Evolutionary conservation across 2,113 vertebrate species (phyloP), one percentile per base, ranked within the genome.

Genomic region (Plotosus lineatus): DNA sequence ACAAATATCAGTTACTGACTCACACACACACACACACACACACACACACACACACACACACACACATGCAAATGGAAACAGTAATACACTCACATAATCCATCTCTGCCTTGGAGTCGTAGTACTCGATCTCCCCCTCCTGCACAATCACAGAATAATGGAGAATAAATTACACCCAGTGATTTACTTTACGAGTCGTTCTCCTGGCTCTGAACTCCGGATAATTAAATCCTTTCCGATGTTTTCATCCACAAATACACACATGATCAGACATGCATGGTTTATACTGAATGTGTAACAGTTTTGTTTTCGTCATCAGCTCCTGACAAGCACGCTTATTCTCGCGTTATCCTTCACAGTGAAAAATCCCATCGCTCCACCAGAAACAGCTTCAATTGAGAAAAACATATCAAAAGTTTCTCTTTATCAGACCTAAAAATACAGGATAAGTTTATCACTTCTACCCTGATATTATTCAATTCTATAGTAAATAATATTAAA

Each of bases 81-180:
- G 60, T 73, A 21, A 77, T 44, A 10, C 78, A 96, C 97, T 97
- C 84, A 98, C 96, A 31, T 98, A 96, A 90, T 98, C 97, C 14
- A 96, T 94, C 60, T 98, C 97, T 0, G 96, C 97, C 88, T 98
- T 99, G 83, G 97, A 97, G 61, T 99, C 97, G 1, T 99, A 99
- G 88, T 99, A 99, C 81, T 95, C 91, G 74, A 99, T 96, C 82
- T 68, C 73, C 73, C 73, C 55, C 73, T 82, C 80, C 80, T 82
- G 46, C 48, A 81, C 31, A 23, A 48, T 44, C n/a, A 72, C 1
- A 40, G 1, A 48, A 19, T 46, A 5, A 61, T 4, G 8, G 10
- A 1, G 44, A 17, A 28, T 9, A 9, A 76, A 58, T 28, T 4
- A 26, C 28, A 42, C 50, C 36, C 7, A 80, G 73, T 51, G 9